Evolutionary conservation across 2,113 vertebrate species (phyloP).

Genomic region (Rhineura floridana): DNA sequence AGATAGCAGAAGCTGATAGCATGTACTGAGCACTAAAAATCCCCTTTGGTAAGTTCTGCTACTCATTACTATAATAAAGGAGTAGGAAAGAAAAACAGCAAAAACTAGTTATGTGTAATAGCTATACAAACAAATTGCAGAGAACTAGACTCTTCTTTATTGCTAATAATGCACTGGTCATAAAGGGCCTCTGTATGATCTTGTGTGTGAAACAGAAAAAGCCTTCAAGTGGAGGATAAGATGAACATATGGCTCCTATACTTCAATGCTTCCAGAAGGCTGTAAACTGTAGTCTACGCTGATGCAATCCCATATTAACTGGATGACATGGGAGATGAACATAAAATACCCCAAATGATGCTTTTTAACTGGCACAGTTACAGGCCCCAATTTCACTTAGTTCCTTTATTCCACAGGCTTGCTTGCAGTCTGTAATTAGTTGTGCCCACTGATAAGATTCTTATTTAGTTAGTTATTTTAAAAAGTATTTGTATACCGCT

Average conservation of each 20-base stretch:
- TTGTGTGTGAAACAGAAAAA: neutral
- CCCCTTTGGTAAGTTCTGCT: neutral
- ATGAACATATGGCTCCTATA: neutral
- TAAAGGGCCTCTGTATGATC: neutral
- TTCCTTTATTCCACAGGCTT: constrained; percentile 30
- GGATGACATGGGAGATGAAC: neutral
- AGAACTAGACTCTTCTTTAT: neutral
- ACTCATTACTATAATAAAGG: neutral
- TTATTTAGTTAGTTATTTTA: no score
- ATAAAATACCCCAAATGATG: constrained; percentile 9
- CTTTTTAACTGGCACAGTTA: fast-evolving
- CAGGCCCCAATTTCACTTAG: constrained; percentile 39
- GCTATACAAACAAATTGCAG: neutral
- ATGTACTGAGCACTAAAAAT: neutral
- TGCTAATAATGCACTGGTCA: neutral
- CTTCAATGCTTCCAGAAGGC: neutral
- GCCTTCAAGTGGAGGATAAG: neutral
- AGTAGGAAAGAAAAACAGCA: no score
- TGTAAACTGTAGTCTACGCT: neutral
- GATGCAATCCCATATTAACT: neutral
- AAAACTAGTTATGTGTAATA: neutral
- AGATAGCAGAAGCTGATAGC: neutral
- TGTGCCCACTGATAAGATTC: no score
- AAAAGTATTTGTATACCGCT: no score
- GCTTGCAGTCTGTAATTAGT: constrained; percentile 50